Evolutionary conservation across 2,888 invertebrate species (phyloP), one percentile per base, ranked within the genome.

Genomic region (Heliconius erato): DNA sequence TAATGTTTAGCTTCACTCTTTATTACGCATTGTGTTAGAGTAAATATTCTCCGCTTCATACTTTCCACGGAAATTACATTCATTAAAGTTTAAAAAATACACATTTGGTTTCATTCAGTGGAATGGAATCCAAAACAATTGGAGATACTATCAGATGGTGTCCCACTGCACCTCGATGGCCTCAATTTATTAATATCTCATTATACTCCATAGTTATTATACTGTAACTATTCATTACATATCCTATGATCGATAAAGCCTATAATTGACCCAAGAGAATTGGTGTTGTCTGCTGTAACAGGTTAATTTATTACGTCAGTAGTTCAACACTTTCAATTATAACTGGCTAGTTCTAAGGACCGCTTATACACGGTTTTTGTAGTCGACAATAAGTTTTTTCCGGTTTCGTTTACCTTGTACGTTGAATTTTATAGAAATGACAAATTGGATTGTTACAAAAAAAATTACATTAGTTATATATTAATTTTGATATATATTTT

Each of bases 241-340:
- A 67, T 40, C n/a, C 32, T 54, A 71, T 49, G 1, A 69, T 82
- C 67, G 26, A 72, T 26, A 40, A 14, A 44, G 49, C 23, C 77
- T 85, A 86, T 88, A 91, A 90, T 91, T 91, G 90, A 91, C 89
- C 90, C 86, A 84, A 85, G 85, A 86, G 88, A 89, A 88, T 87
- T 86, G 86, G 82, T 79, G 78, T 84, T 83, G 87, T 87, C 90
- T 92, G 89, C 88, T 89, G 93, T 90, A 93, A 94, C 88, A 91
- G 91, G 91, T 92, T 92, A 90, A 87, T 87, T 87, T 88, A 89
- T 94, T 94, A 93, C 95, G 91, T 95, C 94, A 95, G 92, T 88
- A 91, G 93, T 92, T 94, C 92, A 92, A 90, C 90, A 92, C 90
- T 92, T 93, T 92, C 91, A 93, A 92, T 93, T 90, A 89, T 87